Conservation (phyloP, 2,797 vertebrate species). For the Ctenopoma kingsleyae region DNA sequence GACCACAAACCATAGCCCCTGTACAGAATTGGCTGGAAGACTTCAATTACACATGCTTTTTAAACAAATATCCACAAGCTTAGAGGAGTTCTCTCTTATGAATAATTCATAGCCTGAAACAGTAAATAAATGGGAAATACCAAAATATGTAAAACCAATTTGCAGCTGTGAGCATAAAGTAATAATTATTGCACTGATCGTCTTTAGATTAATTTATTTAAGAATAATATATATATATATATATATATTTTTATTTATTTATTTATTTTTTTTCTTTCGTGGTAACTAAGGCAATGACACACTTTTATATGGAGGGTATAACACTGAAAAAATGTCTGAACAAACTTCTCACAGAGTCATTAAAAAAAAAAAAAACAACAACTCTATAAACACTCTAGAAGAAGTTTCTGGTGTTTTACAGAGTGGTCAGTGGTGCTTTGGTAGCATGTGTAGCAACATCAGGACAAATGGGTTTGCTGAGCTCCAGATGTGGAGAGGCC, state of each 20-base stretch:
- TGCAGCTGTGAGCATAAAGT: constrained; percentile 76
- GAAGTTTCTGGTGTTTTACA: constrained; percentile 49
- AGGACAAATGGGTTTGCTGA: constrained; percentile 58
- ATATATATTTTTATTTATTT: no score
- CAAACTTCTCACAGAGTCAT: constrained; percentile 23
- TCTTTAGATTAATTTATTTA: constrained; percentile 69
- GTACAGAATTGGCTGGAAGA: constrained; percentile 81
- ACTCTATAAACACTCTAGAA: constrained; percentile 36
- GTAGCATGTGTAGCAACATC: constrained; percentile 63
- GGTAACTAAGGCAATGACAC: constrained; percentile 43
- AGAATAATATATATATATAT: constrained; percentile 29
- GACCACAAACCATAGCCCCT: constrained; percentile 80
- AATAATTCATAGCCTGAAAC: constrained; percentile 80
- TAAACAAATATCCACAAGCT: constrained; percentile 87
- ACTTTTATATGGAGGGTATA: constrained; percentile 35
- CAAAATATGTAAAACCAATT: constrained; percentile 78
- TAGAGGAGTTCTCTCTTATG: constrained; percentile 72
- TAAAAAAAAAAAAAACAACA: constrained; percentile 30
- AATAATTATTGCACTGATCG: constrained; percentile 72
- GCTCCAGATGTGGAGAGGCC: constrained; percentile 79
- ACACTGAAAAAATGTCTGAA: constrained; percentile 11
- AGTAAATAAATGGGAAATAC: constrained; percentile 77
- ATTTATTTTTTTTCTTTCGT: constrained; percentile 46
- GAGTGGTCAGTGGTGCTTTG: constrained; percentile 40
- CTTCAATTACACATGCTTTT: constrained; percentile 88